Percentiles rank a stretch among this genome's conserved stretches.
These are phyloP conservation scores for Drosophila repletoides DNA, from an alignment of 1,140 invertebrate genomes.

Conservation along the genomic window DNA sequence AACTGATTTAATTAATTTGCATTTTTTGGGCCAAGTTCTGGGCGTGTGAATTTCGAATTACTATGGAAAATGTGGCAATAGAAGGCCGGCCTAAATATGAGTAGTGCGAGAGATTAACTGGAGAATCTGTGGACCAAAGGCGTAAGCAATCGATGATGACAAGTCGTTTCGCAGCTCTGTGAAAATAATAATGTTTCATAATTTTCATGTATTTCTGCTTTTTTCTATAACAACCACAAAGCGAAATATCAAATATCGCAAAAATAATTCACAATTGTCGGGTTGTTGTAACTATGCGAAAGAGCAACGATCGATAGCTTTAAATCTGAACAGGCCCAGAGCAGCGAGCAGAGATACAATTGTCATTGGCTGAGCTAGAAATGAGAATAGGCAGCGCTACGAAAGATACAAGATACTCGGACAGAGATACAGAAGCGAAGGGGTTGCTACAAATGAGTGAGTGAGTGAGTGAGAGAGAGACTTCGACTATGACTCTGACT, in stretches of 20 bases:
- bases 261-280: slow-evolving; percentile 62
- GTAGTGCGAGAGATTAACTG: background rate
- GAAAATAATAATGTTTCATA: slow-evolving; percentile 49
- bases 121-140: background rate
- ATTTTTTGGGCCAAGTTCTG: slow-evolving; percentile 12
- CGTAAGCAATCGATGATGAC: background rate
- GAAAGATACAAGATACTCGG: slow-evolving; percentile 31
- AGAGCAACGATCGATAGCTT: slow-evolving; percentile 51
- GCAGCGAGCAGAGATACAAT: slow-evolving; percentile 13
- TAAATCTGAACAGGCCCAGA: background rate
- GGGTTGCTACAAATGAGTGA: slow-evolving; percentile 33
- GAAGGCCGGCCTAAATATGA: no score
- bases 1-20: slow-evolving; percentile 59
- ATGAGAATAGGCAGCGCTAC: slow-evolving; percentile 31
- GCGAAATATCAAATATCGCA: slow-evolving; percentile 63
- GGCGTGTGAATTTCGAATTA: slow-evolving; percentile 46
- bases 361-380: slow-evolving; percentile 59
- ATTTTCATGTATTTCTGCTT: slow-evolving; percentile 15
- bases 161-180: background rate
- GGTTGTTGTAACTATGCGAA: slow-evolving; percentile 46
- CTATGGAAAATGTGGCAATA: background rate
- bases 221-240: slow-evolving; percentile 56
- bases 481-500: background rate
- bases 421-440: slow-evolving; percentile 45
- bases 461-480: slow-evolving; percentile 3